Evolutionary conservation across 1,140 invertebrate genomes (phyloP).

Genomic region (Orius laevigatus): DNA sequence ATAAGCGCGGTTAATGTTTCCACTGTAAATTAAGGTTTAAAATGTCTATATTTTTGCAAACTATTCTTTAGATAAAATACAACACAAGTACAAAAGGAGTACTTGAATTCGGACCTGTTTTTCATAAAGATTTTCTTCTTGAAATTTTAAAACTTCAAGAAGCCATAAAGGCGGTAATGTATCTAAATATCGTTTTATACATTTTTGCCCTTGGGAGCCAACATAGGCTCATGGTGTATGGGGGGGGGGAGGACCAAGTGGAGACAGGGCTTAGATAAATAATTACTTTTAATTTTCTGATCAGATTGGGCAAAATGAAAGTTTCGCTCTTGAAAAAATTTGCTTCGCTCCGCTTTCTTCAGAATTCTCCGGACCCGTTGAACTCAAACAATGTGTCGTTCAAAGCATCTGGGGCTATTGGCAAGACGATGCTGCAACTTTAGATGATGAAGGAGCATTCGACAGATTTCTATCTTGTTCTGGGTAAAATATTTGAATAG

Average conservation of each 20-base stretch:
- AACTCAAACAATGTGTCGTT: slow-evolving; percentile 59
- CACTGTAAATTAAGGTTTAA: slow-evolving; percentile 23
- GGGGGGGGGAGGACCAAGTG: too few species aligned
- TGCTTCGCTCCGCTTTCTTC: slow-evolving; percentile 75
- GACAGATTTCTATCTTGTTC: slow-evolving; percentile 30
- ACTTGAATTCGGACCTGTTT: slow-evolving; percentile 65
- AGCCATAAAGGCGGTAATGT: slow-evolving; percentile 41
- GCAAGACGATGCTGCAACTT: slow-evolving; percentile 45
- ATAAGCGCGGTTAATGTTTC: slow-evolving; percentile 47
- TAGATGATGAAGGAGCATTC: slow-evolving; percentile 31
- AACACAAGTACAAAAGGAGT: slow-evolving; percentile 43
- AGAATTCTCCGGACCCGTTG: slow-evolving; percentile 37
- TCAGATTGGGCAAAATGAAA: slow-evolving; percentile 29
- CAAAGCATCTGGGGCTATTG: slow-evolving; percentile 84
- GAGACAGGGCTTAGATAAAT: too few species aligned
- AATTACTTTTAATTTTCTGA: too few species aligned
- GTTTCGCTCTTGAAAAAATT: slow-evolving; percentile 57
- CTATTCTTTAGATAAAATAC: background rate
- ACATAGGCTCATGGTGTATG: too few species aligned
- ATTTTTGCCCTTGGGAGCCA: too few species aligned
- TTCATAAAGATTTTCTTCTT: slow-evolving; percentile 62
- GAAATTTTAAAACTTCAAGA: slow-evolving; percentile 62
- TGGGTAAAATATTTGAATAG: slow-evolving; percentile 62
- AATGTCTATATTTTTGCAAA: too few species aligned
- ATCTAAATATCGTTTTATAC: background rate